Evolutionary conservation across 2,113 vertebrate species (phyloP).

Genomic region (Ciconia maguari): DNA sequence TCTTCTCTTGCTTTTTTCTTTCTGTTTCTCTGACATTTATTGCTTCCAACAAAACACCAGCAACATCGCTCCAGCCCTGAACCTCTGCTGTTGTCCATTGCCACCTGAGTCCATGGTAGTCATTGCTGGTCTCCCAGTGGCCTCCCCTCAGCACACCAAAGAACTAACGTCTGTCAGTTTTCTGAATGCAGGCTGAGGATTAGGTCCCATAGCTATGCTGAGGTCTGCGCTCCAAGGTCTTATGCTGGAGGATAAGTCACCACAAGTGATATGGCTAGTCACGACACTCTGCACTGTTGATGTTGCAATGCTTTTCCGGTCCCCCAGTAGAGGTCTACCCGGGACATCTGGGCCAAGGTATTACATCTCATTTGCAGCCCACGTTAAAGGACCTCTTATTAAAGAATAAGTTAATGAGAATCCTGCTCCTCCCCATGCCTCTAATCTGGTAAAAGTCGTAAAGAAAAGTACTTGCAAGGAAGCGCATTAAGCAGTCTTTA

Average conservation of each 20-base stretch:
- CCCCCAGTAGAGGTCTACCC: background rate
- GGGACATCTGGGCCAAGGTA: too few species aligned
- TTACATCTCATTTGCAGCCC: background rate
- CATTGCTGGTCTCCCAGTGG: background rate
- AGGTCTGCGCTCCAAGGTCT: background rate
- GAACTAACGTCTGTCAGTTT: background rate
- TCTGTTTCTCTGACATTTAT: background rate
- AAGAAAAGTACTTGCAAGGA: background rate
- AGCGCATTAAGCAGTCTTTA: constrained; percentile 5
- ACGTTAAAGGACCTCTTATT: background rate
- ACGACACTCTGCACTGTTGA: rapidly evolving
- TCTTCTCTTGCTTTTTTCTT: background rate
- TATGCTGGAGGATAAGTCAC: background rate
- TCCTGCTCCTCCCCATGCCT: background rate
- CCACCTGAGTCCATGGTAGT: background rate
- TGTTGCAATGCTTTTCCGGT: background rate
- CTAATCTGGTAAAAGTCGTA: background rate
- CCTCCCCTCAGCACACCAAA: rapidly evolving
- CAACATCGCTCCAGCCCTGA: background rate
- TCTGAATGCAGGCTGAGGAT: background rate
- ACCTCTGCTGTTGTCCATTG: background rate
- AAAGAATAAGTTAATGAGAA: background rate
- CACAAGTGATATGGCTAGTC: background rate
- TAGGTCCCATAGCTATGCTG: background rate
- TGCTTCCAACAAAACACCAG: background rate